Base-by-base conservation (phyloP, 2,113 vertebrate species). In the Siniperca chuatsi region DNA sequence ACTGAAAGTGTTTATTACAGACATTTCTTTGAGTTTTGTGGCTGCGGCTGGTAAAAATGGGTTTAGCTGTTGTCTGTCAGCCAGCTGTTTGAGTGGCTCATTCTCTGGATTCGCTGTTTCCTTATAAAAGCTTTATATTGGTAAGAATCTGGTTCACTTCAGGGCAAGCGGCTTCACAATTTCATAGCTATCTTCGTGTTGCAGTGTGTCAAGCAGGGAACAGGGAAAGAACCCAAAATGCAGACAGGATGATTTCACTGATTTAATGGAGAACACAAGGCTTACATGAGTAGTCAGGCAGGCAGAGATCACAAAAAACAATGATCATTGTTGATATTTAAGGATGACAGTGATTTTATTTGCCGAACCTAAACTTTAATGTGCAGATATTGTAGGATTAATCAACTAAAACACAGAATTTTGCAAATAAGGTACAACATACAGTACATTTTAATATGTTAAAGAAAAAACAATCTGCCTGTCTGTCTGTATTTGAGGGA, bases 121-220 rank as follows among this genome's bases (percentile, higher is more conserved):
- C 65, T 37, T 70, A 70, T 23, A 60, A 78, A 75, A 52, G 76
- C 71, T 21, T 82, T 67, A 29, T 66, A 25, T 29, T 23, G 52
- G 52, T 42, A 13, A 58, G 40, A 55, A 48, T 66, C 48, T 8
- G n/a, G 46, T 70, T 74, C 75, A 69, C 40, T 37, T 69, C n/a
- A 18, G 50, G 75, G 20, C 85, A 20, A 35, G 46, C 10, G 0
- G 44, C 64, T 62, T 44, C 21, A 68, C 21, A 61, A 25, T 62
- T 44, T 20, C 82, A 40, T 4, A 13, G 40, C 18, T 35, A 9
- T 18, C 12, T 33, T 16, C 40, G 23, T 29, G 29, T 29, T 29
- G 29, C 29, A 29, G 29, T 29, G 29, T 29, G 29, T 29, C 29
- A 29, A 29, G 29, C 29, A 29, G 29, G 29, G 29, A 29, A 29